Evolutionary conservation across 2,113 vertebrate species (phyloP).

Genomic region (Triplophysa dalaica): DNA sequence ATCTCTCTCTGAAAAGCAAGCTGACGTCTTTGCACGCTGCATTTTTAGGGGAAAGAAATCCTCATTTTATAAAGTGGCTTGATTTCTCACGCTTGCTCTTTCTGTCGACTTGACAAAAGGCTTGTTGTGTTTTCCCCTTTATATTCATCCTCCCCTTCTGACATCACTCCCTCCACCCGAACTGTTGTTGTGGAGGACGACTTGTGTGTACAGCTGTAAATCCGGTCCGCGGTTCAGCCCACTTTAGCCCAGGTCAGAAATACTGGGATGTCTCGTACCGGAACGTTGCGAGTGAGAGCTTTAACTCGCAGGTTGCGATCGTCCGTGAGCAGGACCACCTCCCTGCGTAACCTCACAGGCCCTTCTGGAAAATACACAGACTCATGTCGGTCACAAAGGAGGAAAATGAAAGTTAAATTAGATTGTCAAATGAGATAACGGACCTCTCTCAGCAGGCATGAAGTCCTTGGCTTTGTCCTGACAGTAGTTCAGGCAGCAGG

Average conservation of each 20-base stretch:
- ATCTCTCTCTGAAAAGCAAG: background rate
- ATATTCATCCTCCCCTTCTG: slow-evolving; percentile 27
- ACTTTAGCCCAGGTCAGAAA: slow-evolving; percentile 98
- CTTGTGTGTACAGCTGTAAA: slow-evolving; percentile 28
- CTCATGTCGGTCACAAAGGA: background rate
- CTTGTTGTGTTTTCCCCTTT: background rate
- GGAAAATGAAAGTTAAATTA: background rate
- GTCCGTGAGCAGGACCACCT: slow-evolving; percentile 94
- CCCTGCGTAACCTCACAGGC: slow-evolving; percentile 81
- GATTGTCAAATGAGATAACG: background rate
- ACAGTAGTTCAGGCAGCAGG: slow-evolving; percentile 86
- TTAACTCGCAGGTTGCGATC: slow-evolving; percentile 96
- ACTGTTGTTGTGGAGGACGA: slow-evolving; percentile 33
- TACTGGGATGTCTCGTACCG: slow-evolving; percentile 93
- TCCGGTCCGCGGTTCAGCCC: slow-evolving; percentile 77
- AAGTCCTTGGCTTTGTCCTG: slow-evolving; percentile 96
- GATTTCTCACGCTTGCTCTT: slow-evolving; percentile 16
- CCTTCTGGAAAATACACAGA: slow-evolving; percentile 76
- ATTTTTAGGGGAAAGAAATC: slow-evolving; percentile 31
- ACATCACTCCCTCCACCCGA: slow-evolving; percentile 30
- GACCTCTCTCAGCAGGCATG: slow-evolving; percentile 81
- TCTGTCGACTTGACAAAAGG: slow-evolving; percentile 9
- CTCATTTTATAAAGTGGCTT: slow-evolving; percentile 22
- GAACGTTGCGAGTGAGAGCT: slow-evolving; percentile 94
- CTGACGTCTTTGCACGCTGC: slow-evolving; percentile 18